Conservation (phyloP, 2,888 invertebrate genomes). For the Sycophila texana region DNA sequence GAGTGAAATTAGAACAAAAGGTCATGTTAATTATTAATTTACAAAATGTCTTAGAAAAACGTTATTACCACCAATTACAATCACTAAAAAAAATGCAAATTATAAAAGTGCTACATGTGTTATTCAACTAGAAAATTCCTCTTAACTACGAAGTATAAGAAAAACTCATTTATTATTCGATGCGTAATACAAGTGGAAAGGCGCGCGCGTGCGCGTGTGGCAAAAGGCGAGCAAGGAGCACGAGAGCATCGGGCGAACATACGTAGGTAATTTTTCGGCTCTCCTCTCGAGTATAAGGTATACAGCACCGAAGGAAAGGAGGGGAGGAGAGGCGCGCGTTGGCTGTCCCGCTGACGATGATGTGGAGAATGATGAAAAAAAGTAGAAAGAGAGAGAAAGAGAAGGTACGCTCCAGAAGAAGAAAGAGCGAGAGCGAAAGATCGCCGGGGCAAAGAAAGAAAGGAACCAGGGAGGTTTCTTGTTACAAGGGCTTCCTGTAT, state of each 20-base stretch:
- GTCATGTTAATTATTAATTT: too few species aligned
- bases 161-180: slow-evolving; percentile 44
- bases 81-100: not conserved
- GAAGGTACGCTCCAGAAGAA: slow-evolving; percentile 6
- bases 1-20: too few species aligned
- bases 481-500: slow-evolving; percentile 74
- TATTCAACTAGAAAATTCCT: not conserved
- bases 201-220: slow-evolving; percentile 22
- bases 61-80: too few species aligned
- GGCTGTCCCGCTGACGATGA: slow-evolving; percentile 54
- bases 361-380: slow-evolving; percentile 50
- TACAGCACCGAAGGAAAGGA: slow-evolving; percentile 14
- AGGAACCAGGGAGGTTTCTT: slow-evolving; percentile 68
- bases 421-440: slow-evolving; percentile 21
- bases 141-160: slow-evolving; percentile 18
- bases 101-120: not conserved
- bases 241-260: slow-evolving; percentile 8
- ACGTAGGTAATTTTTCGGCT: slow-evolving; percentile 43
- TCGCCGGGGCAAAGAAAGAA: slow-evolving; percentile 27
- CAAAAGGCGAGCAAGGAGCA: slow-evolving; percentile 10
- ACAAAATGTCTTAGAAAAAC: too few species aligned
- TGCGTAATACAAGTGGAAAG: slow-evolving; percentile 38
- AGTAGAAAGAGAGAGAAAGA: not conserved
- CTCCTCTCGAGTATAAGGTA: slow-evolving; percentile 18
- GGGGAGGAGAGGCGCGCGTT: slow-evolving; percentile 51